Conservation (phyloP, 2,888 invertebrate species). For the Megalurothrips usitatus region DNA sequence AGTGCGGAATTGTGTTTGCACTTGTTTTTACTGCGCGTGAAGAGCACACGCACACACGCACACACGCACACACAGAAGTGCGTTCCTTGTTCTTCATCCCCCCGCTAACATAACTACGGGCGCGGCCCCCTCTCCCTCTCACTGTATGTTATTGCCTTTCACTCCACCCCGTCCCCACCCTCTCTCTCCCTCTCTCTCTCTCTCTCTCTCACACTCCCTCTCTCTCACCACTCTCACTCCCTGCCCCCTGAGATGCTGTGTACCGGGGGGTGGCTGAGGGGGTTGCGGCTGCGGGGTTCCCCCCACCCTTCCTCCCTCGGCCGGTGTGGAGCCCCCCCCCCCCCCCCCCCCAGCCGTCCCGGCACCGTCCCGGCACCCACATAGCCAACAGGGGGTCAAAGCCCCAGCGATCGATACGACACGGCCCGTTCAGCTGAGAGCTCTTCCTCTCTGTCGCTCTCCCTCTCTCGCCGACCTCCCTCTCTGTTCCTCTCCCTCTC, state of each 20-base stretch:
- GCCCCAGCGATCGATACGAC: constrained; percentile 10
- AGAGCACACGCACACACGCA: too few species aligned
- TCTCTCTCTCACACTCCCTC: not conserved
- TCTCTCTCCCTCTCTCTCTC: too few species aligned
- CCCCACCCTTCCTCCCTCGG: not conserved
- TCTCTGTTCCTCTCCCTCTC: not conserved
- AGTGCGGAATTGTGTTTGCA: too few species aligned
- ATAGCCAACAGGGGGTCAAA: not conserved
- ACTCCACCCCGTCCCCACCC: not conserved
- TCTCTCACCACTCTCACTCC: not conserved
- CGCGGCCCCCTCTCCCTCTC: not conserved
- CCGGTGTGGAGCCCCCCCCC: not conserved
- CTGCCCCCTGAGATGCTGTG: not conserved
- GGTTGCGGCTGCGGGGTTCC: not conserved
- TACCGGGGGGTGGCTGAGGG: not conserved
- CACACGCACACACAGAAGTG: too few species aligned
- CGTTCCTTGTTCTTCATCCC: too few species aligned
- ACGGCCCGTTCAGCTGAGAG: constrained; percentile 12
- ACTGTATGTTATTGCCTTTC: not conserved
- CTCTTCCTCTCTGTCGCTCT: not conserved
- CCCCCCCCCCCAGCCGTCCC: not conserved
- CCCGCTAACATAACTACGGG: too few species aligned
- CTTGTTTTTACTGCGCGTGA: too few species aligned
- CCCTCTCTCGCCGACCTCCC: not conserved
- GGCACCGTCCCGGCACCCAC: not conserved